These are phyloP conservation scores for Eptesicus fuscus DNA, from an alignment of 2,113 vertebrate species.

Conservation along the genomic window DNA sequence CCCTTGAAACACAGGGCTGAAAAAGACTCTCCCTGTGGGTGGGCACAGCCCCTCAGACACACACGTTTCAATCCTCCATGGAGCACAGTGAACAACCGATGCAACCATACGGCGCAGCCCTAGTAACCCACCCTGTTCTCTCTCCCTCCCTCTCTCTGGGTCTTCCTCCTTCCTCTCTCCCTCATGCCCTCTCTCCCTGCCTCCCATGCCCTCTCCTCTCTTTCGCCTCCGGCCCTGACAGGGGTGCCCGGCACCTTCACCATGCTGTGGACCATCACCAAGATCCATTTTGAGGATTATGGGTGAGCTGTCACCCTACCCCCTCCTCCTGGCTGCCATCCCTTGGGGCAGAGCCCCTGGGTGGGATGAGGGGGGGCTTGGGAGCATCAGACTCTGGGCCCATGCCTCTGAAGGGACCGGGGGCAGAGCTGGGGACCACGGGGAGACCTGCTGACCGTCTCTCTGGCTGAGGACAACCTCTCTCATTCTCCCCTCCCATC, in stretches of 20 bases:
- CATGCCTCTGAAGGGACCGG: neutral
- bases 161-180: neutral
- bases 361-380: neutral
- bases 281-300: conserved; percentile 85
- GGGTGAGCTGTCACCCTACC: conserved; percentile 83
- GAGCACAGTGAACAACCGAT: neutral
- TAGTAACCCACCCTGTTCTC: neutral
- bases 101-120: rapidly evolving
- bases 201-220: neutral
- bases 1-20: neutral
- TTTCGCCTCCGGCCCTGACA: conserved; percentile 69
- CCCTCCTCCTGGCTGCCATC: neutral
- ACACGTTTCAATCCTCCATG: neutral
- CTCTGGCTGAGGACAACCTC: neutral
- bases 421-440: neutral
- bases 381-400: neutral
- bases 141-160: neutral
- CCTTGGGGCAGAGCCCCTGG: neutral
- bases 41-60: neutral
- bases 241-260: conserved; percentile 92
- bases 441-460: neutral
- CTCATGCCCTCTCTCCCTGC: neutral
- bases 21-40: neutral
- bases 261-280: conserved; percentile 89
- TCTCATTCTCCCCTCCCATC: neutral